Conservation (phyloP, 2,888 invertebrate species). For the Hoplodrina blanda region DNA sequence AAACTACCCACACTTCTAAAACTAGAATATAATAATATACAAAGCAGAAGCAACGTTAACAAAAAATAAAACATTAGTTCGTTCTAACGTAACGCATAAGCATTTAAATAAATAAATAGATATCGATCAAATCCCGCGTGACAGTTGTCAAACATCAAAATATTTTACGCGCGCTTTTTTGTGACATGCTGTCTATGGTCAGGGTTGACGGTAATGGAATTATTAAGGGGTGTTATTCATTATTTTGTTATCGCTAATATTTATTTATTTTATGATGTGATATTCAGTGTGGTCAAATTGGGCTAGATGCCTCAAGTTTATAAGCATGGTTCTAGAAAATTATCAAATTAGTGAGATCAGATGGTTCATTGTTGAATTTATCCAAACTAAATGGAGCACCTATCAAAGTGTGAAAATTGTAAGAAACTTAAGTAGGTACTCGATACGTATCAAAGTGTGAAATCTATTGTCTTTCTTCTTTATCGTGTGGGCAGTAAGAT, state of each 20-base stretch:
- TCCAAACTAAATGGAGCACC: too few relatives aligned
- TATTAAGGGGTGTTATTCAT: constrained; percentile 39
- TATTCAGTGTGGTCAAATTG: background rate
- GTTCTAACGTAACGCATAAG: constrained; percentile 63
- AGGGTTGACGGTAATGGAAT: constrained; percentile 74
- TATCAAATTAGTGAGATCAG: too few relatives aligned
- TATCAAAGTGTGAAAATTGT: too few relatives aligned
- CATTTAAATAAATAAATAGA: constrained; percentile 82
- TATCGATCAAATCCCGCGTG: constrained; percentile 83
- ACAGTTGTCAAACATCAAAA: constrained; percentile 90
- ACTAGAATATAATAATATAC: constrained; percentile 32
- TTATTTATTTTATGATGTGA: background rate
- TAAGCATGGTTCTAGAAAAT: too few relatives aligned
- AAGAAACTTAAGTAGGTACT: too few relatives aligned
- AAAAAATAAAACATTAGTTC: constrained; percentile 41
- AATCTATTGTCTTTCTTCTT: background rate
- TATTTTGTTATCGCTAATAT: background rate
- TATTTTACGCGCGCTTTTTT: constrained; percentile 88
- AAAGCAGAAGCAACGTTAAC: constrained; percentile 21
- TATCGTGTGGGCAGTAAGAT: too few relatives aligned
- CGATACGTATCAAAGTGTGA: too few relatives aligned
- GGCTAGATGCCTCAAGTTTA: background rate
- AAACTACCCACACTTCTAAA: constrained; percentile 20
- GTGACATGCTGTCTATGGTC: constrained; percentile 71
- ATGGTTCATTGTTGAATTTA: too few relatives aligned